Percentiles rank a stretch among this genome's conserved stretches.
phyloP scores from a whole-genome alignment of 2,113 vertebrate genomes.

The Sciurus niger region DNA sequence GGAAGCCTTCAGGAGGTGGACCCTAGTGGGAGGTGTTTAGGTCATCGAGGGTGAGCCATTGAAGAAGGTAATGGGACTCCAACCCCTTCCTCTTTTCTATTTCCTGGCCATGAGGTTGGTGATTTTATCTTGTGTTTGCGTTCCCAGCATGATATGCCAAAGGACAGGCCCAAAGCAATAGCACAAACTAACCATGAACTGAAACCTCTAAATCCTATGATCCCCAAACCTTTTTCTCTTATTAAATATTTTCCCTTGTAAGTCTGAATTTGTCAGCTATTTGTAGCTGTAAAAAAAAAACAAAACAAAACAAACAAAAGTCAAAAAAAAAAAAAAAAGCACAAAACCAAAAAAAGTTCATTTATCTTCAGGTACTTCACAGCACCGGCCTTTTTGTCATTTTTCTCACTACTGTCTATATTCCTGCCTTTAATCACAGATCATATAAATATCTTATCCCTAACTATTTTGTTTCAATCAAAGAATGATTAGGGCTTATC shows the following conservation, averaged over 20 bases:
- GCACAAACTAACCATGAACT: neutral
- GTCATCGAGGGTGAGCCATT: too few species aligned
- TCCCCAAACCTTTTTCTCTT: neutral
- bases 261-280: neutral
- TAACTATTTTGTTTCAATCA: neutral
- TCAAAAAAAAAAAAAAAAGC: neutral
- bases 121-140: neutral
- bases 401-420: neutral
- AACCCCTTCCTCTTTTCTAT: neutral
- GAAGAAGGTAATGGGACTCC: neutral
- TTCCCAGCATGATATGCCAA: neutral
- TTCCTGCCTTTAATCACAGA: neutral
- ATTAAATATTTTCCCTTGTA: neutral
- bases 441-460: neutral
- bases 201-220: neutral
- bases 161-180: neutral
- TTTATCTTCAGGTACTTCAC: neutral
- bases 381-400: neutral
- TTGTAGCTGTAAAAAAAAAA: neutral
- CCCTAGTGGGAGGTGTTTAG: neutral
- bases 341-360: neutral
- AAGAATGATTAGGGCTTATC: neutral
- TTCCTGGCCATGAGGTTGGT: neutral
- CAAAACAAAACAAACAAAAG: neutral
- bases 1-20: neutral